Evolutionary conservation across 2,888 invertebrate species (phyloP), one percentile per base, ranked within the genome.

Genomic region (Polyommatus iphigenia): DNA sequence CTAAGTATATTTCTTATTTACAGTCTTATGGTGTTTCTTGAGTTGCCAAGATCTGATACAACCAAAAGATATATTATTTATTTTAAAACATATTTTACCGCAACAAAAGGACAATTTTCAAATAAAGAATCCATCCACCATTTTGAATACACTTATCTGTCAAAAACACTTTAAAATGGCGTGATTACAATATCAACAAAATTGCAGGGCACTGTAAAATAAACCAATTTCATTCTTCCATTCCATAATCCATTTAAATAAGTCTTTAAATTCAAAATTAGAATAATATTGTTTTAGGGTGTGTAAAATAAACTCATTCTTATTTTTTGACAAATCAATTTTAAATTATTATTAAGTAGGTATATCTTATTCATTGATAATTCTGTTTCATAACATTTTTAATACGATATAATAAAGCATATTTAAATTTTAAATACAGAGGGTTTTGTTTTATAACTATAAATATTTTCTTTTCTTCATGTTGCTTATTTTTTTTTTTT

Each of bases 1-100:
- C 57, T 72, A 57, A 57, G 71, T 77, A 71, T 71, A 29, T 36
- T 57, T 57, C 54, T 57, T 77, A 77, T 78, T 78, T 78, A 59
- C 77, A 75, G 75, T 75, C 75, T 75, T 75, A 54, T 75, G 75
- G 75, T 54, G n/a, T 15, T 41, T 71, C n/a, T 36, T 15, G 1
- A 18, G 8, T 20, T 72, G 41, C 72, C 72, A 72, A 41, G 72
- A 72, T 72, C 72, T 41, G 72, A n/a, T 41, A 41, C 36, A 36
- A 32, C 32, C 36, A 50, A 50, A 46, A 46, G 46, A n/a, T n/a
- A n/a, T n/a, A n/a, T n/a, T n/a, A n/a, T n/a, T n/a, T n/a, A n/a
- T n/a, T n/a, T n/a, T n/a, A n/a, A n/a, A n/a, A n/a, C n/a, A n/a
- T n/a, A n/a, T n/a, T n/a, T n/a, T n/a, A n/a, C n/a, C n/a, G n/a